These are phyloP conservation scores for Micromys minutus DNA, from an alignment of 2,113 vertebrate genomes.

Conservation along the genomic window DNA sequence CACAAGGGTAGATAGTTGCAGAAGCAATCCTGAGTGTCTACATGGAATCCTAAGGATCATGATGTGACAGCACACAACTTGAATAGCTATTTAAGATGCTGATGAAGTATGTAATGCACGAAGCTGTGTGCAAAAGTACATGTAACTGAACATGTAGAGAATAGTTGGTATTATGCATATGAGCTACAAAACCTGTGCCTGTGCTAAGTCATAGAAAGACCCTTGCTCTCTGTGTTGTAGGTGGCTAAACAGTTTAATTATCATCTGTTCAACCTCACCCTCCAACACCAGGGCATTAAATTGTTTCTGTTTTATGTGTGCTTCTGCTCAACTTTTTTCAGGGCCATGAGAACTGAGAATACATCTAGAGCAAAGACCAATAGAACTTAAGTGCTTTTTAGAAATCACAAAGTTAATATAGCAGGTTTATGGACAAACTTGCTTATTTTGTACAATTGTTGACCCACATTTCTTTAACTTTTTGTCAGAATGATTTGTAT, in stretches of 20 bases:
- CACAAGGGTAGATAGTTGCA: not conserved
- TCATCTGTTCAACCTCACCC: not conserved
- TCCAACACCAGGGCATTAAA: not conserved
- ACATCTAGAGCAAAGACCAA: not conserved
- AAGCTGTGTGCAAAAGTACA: not conserved
- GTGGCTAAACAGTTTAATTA: not conserved
- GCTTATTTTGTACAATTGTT: not conserved
- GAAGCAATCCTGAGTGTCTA: not conserved
- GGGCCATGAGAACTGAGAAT: not conserved
- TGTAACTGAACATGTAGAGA: not conserved
- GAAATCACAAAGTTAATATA: not conserved
- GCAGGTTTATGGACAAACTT: not conserved
- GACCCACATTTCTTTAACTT: not conserved
- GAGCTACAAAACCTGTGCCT: not conserved
- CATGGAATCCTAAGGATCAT: not conserved
- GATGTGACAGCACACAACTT: not conserved
- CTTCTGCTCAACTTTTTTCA: not conserved
- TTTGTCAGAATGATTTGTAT: not conserved
- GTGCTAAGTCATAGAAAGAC: not conserved
- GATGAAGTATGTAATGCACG: not conserved
- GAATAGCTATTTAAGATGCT: too few species aligned
- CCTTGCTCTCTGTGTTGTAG: not conserved
- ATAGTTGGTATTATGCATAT: not conserved
- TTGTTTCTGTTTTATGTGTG: not conserved
- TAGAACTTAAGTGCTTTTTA: not conserved